These are phyloP conservation scores for Turritopsis dohrnii DNA, from an alignment of 30 jellyfish, hydroid and myxozoan species.

Conservation along the genomic window DNA sequence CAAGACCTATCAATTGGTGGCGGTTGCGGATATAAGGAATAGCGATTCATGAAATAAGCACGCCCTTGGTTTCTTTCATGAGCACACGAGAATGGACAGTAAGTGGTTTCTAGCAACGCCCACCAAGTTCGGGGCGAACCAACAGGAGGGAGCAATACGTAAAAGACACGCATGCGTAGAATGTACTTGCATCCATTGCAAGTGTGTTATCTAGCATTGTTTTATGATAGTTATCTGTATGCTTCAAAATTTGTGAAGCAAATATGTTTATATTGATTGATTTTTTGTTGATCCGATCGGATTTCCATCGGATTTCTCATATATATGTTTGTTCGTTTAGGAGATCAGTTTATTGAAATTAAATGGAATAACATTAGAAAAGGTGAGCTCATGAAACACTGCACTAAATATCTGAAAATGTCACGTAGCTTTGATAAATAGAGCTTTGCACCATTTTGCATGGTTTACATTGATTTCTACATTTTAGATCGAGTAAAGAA, in stretches of 20 bases:
- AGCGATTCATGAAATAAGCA: slow-evolving; percentile 13
- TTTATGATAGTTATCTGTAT: too few species aligned
- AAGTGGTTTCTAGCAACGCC: neutral
- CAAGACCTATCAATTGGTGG: slow-evolving; percentile 10
- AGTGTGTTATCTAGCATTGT: too few species aligned
- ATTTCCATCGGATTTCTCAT: neutral
- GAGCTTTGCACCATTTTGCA: neutral
- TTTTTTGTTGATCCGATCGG: neutral
- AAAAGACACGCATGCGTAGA: neutral
- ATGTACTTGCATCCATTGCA: neutral
- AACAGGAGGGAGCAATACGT: neutral
- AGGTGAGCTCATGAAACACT: neutral
- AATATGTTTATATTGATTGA: neutral
- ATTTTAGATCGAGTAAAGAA: neutral
- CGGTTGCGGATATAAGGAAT: slow-evolving; percentile 11
- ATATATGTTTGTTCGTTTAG: neutral
- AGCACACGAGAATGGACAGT: slow-evolving; percentile 9
- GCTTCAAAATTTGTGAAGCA: too few species aligned
- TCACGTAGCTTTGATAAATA: neutral
- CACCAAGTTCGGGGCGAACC: neutral
- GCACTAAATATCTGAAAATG: neutral
- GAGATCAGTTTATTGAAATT: neutral
- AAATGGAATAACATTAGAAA: neutral
- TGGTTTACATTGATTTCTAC: neutral
- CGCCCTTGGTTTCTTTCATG: slow-evolving; percentile 17